Conservation (phyloP, 2,888 invertebrate species). For the Ochropacha duplaris region DNA sequence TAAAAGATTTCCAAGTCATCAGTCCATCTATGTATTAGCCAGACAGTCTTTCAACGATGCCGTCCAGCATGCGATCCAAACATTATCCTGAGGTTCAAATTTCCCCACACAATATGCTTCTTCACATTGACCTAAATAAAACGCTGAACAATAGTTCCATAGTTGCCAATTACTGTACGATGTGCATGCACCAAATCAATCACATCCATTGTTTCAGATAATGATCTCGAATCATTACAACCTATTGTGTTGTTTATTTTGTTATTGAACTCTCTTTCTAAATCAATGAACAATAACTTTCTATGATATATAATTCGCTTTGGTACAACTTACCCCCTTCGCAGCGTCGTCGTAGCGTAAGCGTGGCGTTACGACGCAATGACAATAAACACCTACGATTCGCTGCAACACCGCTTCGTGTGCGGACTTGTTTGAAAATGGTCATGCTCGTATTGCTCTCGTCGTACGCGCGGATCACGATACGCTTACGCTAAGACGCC, state of each 20-base stretch:
- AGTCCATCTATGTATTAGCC: not conserved
- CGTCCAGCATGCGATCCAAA: not conserved
- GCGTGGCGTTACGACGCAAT: too few species aligned
- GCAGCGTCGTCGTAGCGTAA: too few species aligned
- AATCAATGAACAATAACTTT: conserved; percentile 16
- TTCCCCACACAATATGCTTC: not conserved
- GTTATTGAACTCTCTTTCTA: conserved; percentile 21
- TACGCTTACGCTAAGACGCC: too few species aligned
- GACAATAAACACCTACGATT: too few species aligned
- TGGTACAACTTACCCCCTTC: too few species aligned
- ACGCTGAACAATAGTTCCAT: conserved; percentile 19
- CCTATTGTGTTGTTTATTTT: conserved; percentile 19
- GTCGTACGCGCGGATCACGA: too few species aligned
- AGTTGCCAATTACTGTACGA: conserved; percentile 11
- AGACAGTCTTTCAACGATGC: not conserved
- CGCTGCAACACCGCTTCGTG: too few species aligned
- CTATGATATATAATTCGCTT: conserved; percentile 3
- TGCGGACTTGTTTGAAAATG: too few species aligned
- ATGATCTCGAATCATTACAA: conserved; percentile 23
- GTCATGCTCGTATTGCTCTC: too few species aligned
- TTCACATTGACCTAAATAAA: not conserved
- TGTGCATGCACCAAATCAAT: conserved; percentile 20
- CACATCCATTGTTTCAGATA: conserved; percentile 21
- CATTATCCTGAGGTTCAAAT: not conserved
- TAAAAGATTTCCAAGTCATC: not conserved